Evolutionary conservation across 2,113 vertebrate genomes (phyloP).

Genomic region (Callipepla californica): DNA sequence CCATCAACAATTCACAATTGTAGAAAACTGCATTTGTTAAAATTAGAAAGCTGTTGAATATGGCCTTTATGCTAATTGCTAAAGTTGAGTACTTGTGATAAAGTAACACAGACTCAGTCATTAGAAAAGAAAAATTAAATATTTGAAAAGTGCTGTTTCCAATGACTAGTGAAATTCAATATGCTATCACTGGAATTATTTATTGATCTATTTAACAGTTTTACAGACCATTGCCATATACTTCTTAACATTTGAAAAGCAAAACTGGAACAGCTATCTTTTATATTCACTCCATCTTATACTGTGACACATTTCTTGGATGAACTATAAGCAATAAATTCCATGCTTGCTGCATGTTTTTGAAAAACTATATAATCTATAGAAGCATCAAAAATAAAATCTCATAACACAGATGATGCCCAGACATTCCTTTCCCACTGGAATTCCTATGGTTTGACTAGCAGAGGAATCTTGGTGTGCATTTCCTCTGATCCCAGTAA

Average conservation of each 20-base stretch:
- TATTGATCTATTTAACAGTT: conserved; percentile 48
- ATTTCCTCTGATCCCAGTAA: conserved; percentile 17
- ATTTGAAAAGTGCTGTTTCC: conserved; percentile 29
- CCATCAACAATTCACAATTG: background rate
- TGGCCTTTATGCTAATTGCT: conserved; percentile 39
- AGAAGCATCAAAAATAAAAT: conserved; percentile 35
- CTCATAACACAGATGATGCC: conserved; percentile 33
- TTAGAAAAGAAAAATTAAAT: conserved; percentile 52
- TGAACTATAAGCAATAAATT: conserved; percentile 46
- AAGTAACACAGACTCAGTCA: background rate
- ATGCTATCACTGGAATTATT: conserved; percentile 53
- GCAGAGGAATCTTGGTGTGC: background rate
- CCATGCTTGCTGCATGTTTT: background rate
- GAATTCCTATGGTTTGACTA: background rate
- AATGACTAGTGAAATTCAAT: conserved; percentile 48
- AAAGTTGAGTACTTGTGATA: conserved; percentile 26
- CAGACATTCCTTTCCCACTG: conserved; percentile 6
- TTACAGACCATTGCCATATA: conserved; percentile 16
- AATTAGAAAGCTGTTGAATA: conserved; percentile 50
- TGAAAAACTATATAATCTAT: conserved; percentile 39
- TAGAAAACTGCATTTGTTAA: conserved; percentile 37
- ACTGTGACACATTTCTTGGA: conserved; percentile 34
- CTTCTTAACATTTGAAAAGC: conserved; percentile 38
- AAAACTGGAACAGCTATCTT: background rate
- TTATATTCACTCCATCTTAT: conserved; percentile 36